These are phyloP conservation scores for Austrolebias charrua DNA, from an alignment of 2,797 vertebrate species.

Conservation along the genomic window DNA sequence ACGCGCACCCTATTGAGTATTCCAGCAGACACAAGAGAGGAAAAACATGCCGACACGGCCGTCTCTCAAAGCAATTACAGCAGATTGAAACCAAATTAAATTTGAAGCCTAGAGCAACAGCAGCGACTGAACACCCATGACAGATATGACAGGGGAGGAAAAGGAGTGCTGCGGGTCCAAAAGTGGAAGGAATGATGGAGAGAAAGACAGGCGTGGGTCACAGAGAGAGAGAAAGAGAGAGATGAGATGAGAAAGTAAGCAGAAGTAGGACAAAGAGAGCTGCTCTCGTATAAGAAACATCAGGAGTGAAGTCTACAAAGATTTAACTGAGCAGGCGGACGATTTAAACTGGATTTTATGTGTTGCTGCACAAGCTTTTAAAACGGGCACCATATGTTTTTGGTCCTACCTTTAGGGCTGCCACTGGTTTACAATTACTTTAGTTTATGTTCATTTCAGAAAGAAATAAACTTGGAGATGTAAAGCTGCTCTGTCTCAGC, in stretches of 20 bases:
- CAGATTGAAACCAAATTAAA: slow-evolving; percentile 85
- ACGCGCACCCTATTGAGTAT: slow-evolving; percentile 33
- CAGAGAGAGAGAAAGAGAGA: slow-evolving; percentile 47
- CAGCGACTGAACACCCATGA: slow-evolving; percentile 70
- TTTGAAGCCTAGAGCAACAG: slow-evolving; percentile 80
- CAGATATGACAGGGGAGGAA: slow-evolving; percentile 72
- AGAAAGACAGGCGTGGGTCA: slow-evolving; percentile 64
- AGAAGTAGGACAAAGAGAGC: slow-evolving; percentile 50
- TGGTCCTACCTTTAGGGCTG: slow-evolving; percentile 20
- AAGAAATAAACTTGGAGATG: slow-evolving; percentile 3
- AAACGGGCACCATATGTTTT: slow-evolving; percentile 31
- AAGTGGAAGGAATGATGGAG: slow-evolving; percentile 50
- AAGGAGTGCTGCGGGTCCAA: slow-evolving; percentile 47
- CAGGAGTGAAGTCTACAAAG: slow-evolving; percentile 9
- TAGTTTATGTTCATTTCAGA: slow-evolving; percentile 19
- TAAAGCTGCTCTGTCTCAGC: slow-evolving; percentile 13
- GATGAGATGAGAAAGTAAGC: slow-evolving; percentile 30
- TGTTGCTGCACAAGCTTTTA: slow-evolving; percentile 14
- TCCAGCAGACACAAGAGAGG: slow-evolving; percentile 55
- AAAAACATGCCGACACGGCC: slow-evolving; percentile 72
- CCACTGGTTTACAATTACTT: slow-evolving; percentile 15
- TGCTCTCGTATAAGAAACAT: slow-evolving; percentile 35
- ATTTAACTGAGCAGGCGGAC: slow-evolving; percentile 27
- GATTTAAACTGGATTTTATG: slow-evolving; percentile 23
- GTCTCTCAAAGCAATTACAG: slow-evolving; percentile 84